phyloP scores from a whole-genome alignment of 2,797 vertebrate genomes.

The Ispidina picta region DNA sequence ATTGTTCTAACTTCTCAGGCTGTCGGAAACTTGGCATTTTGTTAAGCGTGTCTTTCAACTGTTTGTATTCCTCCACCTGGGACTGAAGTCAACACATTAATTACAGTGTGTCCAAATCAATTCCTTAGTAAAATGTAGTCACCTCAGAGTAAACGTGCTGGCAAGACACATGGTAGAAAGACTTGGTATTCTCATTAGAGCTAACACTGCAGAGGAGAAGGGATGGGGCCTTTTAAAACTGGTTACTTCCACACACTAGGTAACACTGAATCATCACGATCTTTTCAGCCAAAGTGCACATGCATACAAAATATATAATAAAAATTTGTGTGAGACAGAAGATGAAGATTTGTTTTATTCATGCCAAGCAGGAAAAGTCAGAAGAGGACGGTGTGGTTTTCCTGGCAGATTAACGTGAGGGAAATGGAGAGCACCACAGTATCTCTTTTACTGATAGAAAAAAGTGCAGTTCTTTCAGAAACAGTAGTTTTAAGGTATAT shows the following conservation, averaged over 20 bases:
- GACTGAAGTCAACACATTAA: constrained; percentile 78
- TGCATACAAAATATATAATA: constrained; percentile 65
- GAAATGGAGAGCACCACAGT: neutral
- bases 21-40: constrained; percentile 79
- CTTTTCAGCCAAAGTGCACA: constrained; percentile 63
- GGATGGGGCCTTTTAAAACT: neutral
- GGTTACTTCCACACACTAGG: constrained; percentile 9
- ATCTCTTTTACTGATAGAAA: neutral
- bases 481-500: neutral
- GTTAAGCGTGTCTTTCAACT: constrained; percentile 88
- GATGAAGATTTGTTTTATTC: constrained; percentile 64
- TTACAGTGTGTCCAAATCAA: neutral
- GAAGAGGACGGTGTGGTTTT: constrained; percentile 28
- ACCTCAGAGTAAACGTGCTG: neutral
- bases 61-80: constrained; percentile 92
- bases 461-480: neutral
- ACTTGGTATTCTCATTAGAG: neutral
- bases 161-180: neutral
- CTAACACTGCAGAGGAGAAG: neutral
- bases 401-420: neutral
- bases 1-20: constrained; percentile 32
- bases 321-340: constrained; percentile 32
- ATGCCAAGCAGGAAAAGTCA: constrained; percentile 69
- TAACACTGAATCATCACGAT: constrained; percentile 22
- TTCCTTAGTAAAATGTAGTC: neutral